Percentiles rank a stretch among this genome's conserved stretches.
These are phyloP conservation scores for Drosophila pandora DNA, from an alignment of 1,140 invertebrate species.

Conservation along the genomic window DNA sequence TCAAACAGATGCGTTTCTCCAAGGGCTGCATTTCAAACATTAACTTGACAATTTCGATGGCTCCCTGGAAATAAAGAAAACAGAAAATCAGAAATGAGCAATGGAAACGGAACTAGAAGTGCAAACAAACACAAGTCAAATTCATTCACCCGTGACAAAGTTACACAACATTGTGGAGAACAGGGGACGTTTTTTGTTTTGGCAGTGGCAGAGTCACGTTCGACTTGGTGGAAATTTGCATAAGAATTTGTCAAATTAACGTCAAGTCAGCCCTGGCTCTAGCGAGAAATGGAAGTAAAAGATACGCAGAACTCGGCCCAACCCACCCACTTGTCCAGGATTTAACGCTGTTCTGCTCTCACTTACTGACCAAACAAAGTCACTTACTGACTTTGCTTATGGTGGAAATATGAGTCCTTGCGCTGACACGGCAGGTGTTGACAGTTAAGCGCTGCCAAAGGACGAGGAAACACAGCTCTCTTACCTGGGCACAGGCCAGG, in stretches of 20 bases:
- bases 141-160: slow-evolving; percentile 16
- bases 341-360: slow-evolving; percentile 30
- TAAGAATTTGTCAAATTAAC: slow-evolving; percentile 81
- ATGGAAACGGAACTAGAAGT: slow-evolving; percentile 2
- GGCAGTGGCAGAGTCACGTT: slow-evolving; percentile 64
- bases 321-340: background rate
- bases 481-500: slow-evolving; percentile 92
- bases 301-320: background rate
- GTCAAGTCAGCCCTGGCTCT: slow-evolving; percentile 55
- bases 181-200: slow-evolving; percentile 32
- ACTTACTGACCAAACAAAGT: slow-evolving; percentile 20
- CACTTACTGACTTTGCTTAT: slow-evolving; percentile 10
- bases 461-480: slow-evolving; percentile 14
- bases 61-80: slow-evolving; percentile 86
- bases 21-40: slow-evolving; percentile 92
- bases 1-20: slow-evolving; percentile 88
- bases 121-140: slow-evolving; percentile 5
- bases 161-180: slow-evolving; percentile 10
- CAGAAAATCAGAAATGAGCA: slow-evolving; percentile 5
- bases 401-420: slow-evolving; percentile 39
- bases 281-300: slow-evolving; percentile 1
- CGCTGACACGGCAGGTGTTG: slow-evolving; percentile 6
- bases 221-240: slow-evolving; percentile 56
- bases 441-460: background rate
- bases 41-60: slow-evolving; percentile 92